Percentiles rank a stretch among this genome's conserved stretches.
Conservation (phyloP, 2,888 invertebrate genomes). For the Deilephila elpenor region DNA sequence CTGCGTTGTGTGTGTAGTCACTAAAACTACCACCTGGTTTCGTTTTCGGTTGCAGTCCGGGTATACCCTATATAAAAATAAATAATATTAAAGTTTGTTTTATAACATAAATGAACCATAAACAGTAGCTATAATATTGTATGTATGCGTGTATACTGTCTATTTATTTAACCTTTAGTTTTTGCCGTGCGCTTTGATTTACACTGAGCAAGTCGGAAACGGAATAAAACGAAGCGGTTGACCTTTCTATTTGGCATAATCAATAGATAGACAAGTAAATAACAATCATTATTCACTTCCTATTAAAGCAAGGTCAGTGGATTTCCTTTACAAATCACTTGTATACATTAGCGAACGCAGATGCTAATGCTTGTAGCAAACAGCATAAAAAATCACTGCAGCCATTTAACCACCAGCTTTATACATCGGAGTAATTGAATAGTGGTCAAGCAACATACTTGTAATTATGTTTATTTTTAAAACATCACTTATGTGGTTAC, state of each 20-base stretch:
- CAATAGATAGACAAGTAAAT: slow-evolving; percentile 47
- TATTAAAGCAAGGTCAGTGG: slow-evolving; percentile 56
- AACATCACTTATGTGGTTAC: background rate
- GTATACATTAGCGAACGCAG: slow-evolving; percentile 36
- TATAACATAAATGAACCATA: no score
- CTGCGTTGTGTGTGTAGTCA: no score
- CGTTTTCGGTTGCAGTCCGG: no score
- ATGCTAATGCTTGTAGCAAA: background rate
- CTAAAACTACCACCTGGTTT: no score
- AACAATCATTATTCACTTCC: slow-evolving; percentile 59
- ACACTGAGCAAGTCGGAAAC: slow-evolving; percentile 54
- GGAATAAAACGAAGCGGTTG: slow-evolving; percentile 50
- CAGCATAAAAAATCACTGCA: background rate
- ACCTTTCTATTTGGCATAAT: slow-evolving; percentile 63
- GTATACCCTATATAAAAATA: no score
- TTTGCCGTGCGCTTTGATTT: slow-evolving; percentile 4
- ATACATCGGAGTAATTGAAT: background rate
- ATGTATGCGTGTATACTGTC: background rate
- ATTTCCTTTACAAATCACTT: slow-evolving; percentile 59
- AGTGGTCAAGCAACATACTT: slow-evolving; percentile 6
- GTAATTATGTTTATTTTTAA: background rate
- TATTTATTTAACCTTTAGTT: slow-evolving; percentile 15
- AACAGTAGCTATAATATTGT: no score
- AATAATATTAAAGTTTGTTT: no score
- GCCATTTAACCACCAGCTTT: background rate